Base-by-base conservation (phyloP, 2,113 vertebrate species). In the Thinocorus orbignyianus region DNA sequence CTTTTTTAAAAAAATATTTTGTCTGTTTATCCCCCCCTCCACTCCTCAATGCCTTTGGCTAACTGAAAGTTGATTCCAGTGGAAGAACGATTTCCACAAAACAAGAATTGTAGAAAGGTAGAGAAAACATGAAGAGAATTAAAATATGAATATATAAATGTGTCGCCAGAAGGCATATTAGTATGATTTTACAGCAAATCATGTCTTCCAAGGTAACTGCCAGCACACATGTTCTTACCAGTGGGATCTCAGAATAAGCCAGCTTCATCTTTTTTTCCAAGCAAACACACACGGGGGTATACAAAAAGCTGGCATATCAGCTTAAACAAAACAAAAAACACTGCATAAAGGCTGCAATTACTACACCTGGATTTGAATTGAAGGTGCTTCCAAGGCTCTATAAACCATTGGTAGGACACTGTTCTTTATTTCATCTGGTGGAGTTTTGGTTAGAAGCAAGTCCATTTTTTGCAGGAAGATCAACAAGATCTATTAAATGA, bases 391-490 rank as follows among this genome's bases (percentile, higher is more conserved):
- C 81, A 99, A 97, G 22, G 99, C 99, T 97, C 99, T 98, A 96
- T 99, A 99, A 83, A 99, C 99, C 99, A 99, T 99, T 0, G 99
- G 99, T 22, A 99, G 95, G 55, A 99, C 99, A 9, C 98, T 98
- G 96, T 98, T 99, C 97, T 99, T 99, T 94, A 99, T 99, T 93
- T 99, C 99, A 76, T 99, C 99, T 3, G 99, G 42, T 33, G 99
- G 99, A 5, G 99, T 99, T 98, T 99, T 99, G 82, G 99, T 99
- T 95, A 99, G 96, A 57, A 99, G 98, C 30, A 99, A 98, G 95
- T 99, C 99, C 99, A 99, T 99, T 98, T 99, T 99, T 99, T 99
- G 99, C 91, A 99, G 96, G 96, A 99, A 99, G 97, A 99, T 99
- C 97, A 99, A 97, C 76, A 99, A 97, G 97, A 99, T 99, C 99